Base-by-base conservation (phyloP, 2,797 vertebrate species). In the Centroberyx gerrardi region DNA sequence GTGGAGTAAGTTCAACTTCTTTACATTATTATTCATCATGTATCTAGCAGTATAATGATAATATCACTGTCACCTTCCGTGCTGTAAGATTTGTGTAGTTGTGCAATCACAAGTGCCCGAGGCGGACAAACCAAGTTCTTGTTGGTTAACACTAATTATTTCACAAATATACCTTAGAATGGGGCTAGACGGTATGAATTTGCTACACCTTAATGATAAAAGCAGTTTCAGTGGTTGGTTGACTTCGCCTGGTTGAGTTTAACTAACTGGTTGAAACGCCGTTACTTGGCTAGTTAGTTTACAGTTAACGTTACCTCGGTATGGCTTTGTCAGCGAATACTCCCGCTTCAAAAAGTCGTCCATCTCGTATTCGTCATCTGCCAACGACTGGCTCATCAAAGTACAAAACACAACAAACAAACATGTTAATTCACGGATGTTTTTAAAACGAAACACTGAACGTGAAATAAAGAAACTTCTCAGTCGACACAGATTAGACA, bases 291-390 rank as follows among this genome's bases (percentile, higher is more conserved):
- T 68, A 10, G 10, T 53, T 51, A 44, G n/a, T 27, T 38, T 15
- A 38, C 5, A 22, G 54, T 56, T 12, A 3, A 68, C 65, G 81
- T 82, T 83, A 98, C 97, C 97, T 70, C 96, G 96, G 86, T 98
- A 99, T 0, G 97, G 97, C 72, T 97, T 98, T 13, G 87, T 93
- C 64, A 99, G 90, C n/a, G 97, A 97, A 69, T 97, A 97, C 70
- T 98, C 97, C 70, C 97, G 92, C 86, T 99, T 99, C 74, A 98
- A 79, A 90, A 98, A 97, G 28, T 98, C 96, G 62, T 97, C 97
- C 58, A 91, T 78, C 46, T 96, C 96, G 31, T 95, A 95, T 22
- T 89, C 92, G 10, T 93, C 87, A 54, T 92, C 91, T 1, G 91
- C 93, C 62, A 74, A n/a, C 70, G 87, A 84, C 69, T 53, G 81